Conservation (phyloP, 2,797 vertebrate species). For the Limosa lapponica region DNA sequence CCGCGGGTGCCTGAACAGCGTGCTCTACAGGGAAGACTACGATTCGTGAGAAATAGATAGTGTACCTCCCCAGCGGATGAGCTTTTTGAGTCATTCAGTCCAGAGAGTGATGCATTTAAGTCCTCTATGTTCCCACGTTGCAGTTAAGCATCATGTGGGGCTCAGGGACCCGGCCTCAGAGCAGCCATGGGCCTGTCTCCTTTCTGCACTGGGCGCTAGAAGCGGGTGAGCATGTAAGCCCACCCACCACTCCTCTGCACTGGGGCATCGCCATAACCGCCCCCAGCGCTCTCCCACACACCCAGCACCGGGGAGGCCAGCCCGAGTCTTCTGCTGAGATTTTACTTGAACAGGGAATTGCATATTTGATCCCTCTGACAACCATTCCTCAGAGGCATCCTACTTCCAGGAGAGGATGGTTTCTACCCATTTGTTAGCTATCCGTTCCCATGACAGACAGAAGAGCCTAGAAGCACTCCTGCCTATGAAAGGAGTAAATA, state of each 20-base stretch:
- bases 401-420: background rate
- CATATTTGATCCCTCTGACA: background rate
- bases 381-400: background rate
- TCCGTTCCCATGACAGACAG: background rate
- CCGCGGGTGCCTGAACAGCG: fast-evolving
- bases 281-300: background rate
- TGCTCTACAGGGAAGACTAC: background rate
- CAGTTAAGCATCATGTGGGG: fast-evolving
- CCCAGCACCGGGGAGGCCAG: background rate
- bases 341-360: background rate
- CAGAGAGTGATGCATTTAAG: background rate
- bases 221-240: background rate
- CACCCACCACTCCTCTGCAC: background rate
- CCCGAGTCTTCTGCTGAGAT: background rate
- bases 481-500: background rate
- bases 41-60: background rate
- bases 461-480: background rate
- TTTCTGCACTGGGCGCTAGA: background rate
- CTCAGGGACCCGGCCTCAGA: background rate
- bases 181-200: background rate
- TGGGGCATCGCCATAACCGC: background rate
- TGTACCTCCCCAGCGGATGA: background rate
- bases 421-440: background rate
- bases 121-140: fast-evolving
- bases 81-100: background rate